Evolutionary conservation across 2,888 invertebrate species (phyloP).

Genomic region (Trichacis sp.): DNA sequence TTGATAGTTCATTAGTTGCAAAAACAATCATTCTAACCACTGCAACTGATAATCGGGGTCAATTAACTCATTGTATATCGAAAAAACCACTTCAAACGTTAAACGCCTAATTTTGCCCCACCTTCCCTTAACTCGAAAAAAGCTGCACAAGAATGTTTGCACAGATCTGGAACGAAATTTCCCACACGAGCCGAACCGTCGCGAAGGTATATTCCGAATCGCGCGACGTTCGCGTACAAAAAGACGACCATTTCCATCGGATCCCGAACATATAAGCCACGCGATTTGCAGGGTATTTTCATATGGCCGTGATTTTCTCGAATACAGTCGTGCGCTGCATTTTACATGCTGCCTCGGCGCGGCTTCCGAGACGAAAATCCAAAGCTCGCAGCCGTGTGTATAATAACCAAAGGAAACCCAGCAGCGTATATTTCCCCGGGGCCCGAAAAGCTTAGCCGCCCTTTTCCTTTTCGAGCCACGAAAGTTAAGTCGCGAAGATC

Average conservation of each 20-base stretch:
- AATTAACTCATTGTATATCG: no score
- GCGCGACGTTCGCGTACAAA: not conserved
- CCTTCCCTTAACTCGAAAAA: no score
- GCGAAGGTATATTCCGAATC: not conserved
- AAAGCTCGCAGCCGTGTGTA: slow-evolving; percentile 55
- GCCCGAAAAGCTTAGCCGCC: slow-evolving; percentile 56
- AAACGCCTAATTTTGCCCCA: no score
- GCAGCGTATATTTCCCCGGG: slow-evolving; percentile 65
- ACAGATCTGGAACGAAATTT: no score
- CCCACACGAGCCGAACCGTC: no score
- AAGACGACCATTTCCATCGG: not conserved
- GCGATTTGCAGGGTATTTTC: slow-evolving; percentile 7
- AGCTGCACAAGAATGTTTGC: no score
- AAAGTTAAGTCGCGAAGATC: slow-evolving; percentile 60
- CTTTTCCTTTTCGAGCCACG: slow-evolving; percentile 41
- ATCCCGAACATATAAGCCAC: no score
- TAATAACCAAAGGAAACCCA: slow-evolving; percentile 66
- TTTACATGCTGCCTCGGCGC: slow-evolving; percentile 31
- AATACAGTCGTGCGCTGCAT: slow-evolving; percentile 7
- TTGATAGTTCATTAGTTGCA: no score
- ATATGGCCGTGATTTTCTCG: slow-evolving; percentile 8
- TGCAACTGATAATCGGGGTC: no score
- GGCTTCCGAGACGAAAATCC: slow-evolving; percentile 39
- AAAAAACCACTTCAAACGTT: no score
- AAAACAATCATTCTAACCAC: no score